These are phyloP conservation scores for Australoheros scitulus DNA, from an alignment of 2,113 vertebrate genomes.

Conservation along the genomic window DNA sequence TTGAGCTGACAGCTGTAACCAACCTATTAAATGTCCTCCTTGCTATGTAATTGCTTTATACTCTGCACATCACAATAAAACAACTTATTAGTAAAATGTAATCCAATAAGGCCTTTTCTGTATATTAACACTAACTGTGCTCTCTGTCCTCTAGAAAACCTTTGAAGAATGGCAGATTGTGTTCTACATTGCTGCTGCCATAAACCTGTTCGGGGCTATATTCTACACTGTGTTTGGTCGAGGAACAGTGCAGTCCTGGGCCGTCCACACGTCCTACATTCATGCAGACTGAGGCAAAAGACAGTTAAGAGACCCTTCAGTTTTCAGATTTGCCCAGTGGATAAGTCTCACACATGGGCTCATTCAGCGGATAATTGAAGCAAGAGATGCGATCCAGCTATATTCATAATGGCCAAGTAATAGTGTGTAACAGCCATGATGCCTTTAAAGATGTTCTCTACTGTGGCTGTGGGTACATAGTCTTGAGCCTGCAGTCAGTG, in stretches of 20 bases:
- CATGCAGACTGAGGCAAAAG: conserved; percentile 63
- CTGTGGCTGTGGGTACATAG: background rate
- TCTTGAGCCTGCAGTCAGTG: background rate
- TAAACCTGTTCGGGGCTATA: conserved; percentile 90
- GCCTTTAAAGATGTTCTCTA: background rate
- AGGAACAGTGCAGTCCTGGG: conserved; percentile 92
- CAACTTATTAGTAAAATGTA: background rate
- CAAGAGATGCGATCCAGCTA: background rate
- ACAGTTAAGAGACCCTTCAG: background rate
- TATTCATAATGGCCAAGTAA: background rate
- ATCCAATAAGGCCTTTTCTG: background rate
- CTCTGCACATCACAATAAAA: background rate
- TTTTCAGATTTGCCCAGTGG: background rate
- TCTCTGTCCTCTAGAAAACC: conserved; percentile 84
- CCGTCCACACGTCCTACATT: conserved; percentile 76
- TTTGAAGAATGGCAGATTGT: conserved; percentile 91
- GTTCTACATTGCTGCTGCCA: conserved; percentile 92
- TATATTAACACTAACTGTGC: background rate
- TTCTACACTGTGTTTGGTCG: conserved; percentile 88
- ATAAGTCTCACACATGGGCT: background rate
- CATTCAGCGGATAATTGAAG: background rate
- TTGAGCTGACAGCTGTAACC: no score
- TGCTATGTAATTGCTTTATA: background rate
- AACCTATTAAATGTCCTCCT: no score
- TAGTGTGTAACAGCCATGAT: background rate